Percentiles rank a stretch among this genome's conserved stretches.
Conservation (phyloP, 1,140 invertebrate species). For the Proctacanthus coquilletti region DNA sequence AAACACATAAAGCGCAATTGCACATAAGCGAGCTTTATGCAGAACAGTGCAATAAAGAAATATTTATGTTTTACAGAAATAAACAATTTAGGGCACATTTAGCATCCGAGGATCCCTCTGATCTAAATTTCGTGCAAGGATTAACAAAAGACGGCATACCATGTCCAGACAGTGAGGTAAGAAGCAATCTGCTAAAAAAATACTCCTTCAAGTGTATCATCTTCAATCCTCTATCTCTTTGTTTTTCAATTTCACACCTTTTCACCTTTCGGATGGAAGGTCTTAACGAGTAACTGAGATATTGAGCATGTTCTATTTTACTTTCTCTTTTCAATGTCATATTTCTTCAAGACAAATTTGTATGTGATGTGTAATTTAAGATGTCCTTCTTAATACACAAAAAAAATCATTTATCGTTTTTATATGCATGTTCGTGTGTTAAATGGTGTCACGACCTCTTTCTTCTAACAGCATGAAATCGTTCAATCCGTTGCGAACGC, state of each 20-base stretch:
- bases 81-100: slow-evolving; percentile 59
- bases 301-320: not conserved
- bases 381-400: slow-evolving; percentile 13
- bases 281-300: not conserved
- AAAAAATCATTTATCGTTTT: slow-evolving; percentile 12
- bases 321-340: slow-evolving; percentile 5
- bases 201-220: not conserved
- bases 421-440: too few species aligned
- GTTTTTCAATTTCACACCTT: not conserved
- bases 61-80: slow-evolving; percentile 46
- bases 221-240: slow-evolving; percentile 11
- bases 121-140: slow-evolving; percentile 22
- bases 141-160: slow-evolving; percentile 16
- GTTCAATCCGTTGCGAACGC: too few species aligned
- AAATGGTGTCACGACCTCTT: too few species aligned
- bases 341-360: slow-evolving; percentile 5
- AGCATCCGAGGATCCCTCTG: slow-evolving; percentile 42
- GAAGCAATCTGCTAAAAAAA: slow-evolving; percentile 1
- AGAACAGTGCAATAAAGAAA: too few species aligned
- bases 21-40: too few species aligned
- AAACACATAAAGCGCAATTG: too few species aligned
- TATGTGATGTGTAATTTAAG: slow-evolving; percentile 6
- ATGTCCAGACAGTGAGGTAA: slow-evolving; percentile 26
- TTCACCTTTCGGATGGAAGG: not conserved
- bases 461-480: too few species aligned